Base-by-base conservation (phyloP, 1,140 invertebrate genomes). In the Plectus sambesii region DNA sequence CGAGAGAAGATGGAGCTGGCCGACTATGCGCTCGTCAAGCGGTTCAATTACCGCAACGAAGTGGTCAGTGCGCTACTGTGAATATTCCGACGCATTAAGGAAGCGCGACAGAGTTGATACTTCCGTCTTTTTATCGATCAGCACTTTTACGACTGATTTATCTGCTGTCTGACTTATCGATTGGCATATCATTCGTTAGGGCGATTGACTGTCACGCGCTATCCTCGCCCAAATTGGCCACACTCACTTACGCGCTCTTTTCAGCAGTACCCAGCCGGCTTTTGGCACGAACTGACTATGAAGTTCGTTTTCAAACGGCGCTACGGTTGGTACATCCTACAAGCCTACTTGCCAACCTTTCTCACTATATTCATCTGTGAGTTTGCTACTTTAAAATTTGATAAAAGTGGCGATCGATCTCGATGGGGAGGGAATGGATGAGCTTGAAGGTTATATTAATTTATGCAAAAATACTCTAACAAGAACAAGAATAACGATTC, bases 271-370 rank as follows among this genome's bases (percentile, higher is more conserved):
- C 64, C 64, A 2, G 64, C 64, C 30, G 64, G 64, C n/a, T 62
- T 48, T 42, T 67, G 64, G 64, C 66, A 67, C 42, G 64, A 67
- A 43, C 44, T 67, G 35, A 68, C 66, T 22, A 67, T 67, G 64
- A 49, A 44, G 33, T 67, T 67, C 43, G 58, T 61, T 40, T 67
- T 67, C 43, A 66, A 61, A 53, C 43, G 64, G 20, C 20, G 66
- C n/a, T 63, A 63, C 0, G 66, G 66, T 25, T 67, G 64, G 64
- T 67, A 65, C 25, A 68, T 66, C 50, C 48, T 66, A 27, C 63
- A 67, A 36, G 64, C 64, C 24, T 67, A 67, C 52, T 48, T 67
- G 19, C 64, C 64, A 3, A 67, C 66, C 4, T 67, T 69, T 52
- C 42, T 67, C 3, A 67, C 64, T 29, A 67, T 67, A 44, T 67